phyloP scores from a whole-genome alignment of 2,888 invertebrate genomes.

The Standfussiana lucernea region DNA sequence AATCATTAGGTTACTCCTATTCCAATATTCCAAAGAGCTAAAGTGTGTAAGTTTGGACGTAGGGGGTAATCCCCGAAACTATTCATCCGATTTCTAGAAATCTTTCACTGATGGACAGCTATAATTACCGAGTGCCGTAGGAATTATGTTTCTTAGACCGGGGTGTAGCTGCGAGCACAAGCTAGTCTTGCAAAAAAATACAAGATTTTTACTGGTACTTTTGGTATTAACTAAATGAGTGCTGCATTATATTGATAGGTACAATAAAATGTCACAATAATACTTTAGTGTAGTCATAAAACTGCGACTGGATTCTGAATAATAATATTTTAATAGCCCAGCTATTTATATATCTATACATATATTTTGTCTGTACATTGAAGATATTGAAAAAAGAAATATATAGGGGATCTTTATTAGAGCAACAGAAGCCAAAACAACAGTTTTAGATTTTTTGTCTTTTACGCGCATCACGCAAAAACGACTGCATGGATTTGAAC shows the following conservation, averaged over 20 bases:
- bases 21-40: not conserved
- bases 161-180: not conserved
- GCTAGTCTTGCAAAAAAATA: not conserved
- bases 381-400: no score
- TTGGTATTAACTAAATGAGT: not conserved
- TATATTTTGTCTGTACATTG: no score
- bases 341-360: slow-evolving; percentile 2
- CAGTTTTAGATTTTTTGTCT: no score
- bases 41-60: not conserved
- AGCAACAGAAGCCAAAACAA: no score
- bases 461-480: no score
- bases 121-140: not conserved
- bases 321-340: slow-evolving; percentile 10
- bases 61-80: not conserved
- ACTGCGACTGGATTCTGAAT: not conserved
- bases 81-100: not conserved
- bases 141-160: not conserved
- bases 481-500: no score
- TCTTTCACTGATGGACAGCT: not conserved
- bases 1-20: not conserved
- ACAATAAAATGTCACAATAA: slow-evolving; percentile 1
- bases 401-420: no score
- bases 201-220: not conserved
- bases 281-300: slow-evolving; percentile 6
- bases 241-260: no score